These are phyloP conservation scores for Aspiorhynchus laticeps DNA, from an alignment of 2,113 vertebrate genomes.

Conservation along the genomic window DNA sequence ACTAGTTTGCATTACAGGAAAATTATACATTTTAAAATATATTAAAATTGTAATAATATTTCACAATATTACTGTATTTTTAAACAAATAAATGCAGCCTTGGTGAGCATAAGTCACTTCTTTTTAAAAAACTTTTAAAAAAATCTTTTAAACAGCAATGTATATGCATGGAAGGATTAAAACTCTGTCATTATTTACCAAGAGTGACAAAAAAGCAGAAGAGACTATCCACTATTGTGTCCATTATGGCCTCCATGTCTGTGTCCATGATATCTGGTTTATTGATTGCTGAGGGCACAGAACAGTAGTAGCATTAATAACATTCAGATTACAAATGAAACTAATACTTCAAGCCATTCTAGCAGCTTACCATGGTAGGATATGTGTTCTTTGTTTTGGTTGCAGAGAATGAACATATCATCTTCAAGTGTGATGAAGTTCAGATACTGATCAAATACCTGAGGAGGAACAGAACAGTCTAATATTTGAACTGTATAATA, in stretches of 20 bases:
- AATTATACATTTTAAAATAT: background rate
- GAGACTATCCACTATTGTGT: slow-evolving; percentile 96
- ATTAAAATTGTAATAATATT: background rate
- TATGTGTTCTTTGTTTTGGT: slow-evolving; percentile 96
- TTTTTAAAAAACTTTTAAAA: background rate
- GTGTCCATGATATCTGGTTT: slow-evolving; percentile 93
- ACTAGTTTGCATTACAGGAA: background rate
- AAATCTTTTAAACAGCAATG: background rate
- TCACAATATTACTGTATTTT: background rate
- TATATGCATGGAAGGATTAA: background rate
- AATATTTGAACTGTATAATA: background rate
- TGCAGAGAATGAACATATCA: slow-evolving; percentile 96
- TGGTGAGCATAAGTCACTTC: background rate
- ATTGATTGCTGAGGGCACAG: slow-evolving; percentile 83
- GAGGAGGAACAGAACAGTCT: slow-evolving; percentile 48
- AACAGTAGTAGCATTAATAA: slow-evolving; percentile 1
- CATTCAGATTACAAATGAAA: background rate
- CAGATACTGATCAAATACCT: slow-evolving; percentile 99
- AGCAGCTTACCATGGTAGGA: slow-evolving; percentile 91
- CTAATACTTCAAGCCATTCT: background rate
- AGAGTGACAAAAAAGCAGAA: slow-evolving; percentile 99
- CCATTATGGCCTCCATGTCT: slow-evolving; percentile 97
- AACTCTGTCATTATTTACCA: slow-evolving; percentile 77
- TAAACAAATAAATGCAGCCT: background rate
- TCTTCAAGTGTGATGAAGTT: slow-evolving; percentile 99